Conservation (phyloP, 2,888 invertebrate genomes). For the Hirudinaria manillensis region DNA sequence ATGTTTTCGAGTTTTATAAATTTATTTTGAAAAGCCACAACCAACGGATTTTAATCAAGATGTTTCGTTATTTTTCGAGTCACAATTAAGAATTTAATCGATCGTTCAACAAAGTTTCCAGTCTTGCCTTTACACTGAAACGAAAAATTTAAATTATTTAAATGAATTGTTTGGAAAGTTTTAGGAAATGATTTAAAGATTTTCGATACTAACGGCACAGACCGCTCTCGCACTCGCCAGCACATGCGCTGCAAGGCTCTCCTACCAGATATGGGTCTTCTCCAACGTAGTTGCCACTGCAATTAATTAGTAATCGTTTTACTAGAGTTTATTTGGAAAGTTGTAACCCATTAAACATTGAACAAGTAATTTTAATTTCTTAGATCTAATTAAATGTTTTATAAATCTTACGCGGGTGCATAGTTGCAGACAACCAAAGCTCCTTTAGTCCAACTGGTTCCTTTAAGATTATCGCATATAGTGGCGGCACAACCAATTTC, state of each 20-base stretch:
- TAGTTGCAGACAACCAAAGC: background rate
- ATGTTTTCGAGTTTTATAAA: background rate
- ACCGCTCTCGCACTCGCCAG: background rate
- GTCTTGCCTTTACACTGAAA: no score
- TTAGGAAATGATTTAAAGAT: background rate
- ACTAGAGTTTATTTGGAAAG: background rate
- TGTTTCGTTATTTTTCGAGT: background rate
- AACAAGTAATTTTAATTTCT: no score
- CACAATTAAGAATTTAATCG: background rate
- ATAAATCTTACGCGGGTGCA: background rate
- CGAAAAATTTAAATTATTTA: no score
- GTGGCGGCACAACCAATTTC: background rate
- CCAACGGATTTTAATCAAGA: no score
- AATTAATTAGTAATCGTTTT: background rate
- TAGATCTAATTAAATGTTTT: background rate
- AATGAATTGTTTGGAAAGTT: no score
- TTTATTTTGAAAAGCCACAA: background rate
- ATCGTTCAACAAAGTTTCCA: background rate
- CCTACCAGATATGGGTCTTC: conserved; percentile 3
- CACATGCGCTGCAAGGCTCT: background rate
- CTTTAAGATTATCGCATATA: background rate
- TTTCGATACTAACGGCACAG: background rate
- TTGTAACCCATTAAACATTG: no score
- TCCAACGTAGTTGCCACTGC: conserved; percentile 1
- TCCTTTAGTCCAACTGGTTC: background rate